Percentiles rank a stretch among this genome's conserved stretches.
Conservation (phyloP, 2,113 vertebrate genomes). For the Eulemur rufifrons region DNA sequence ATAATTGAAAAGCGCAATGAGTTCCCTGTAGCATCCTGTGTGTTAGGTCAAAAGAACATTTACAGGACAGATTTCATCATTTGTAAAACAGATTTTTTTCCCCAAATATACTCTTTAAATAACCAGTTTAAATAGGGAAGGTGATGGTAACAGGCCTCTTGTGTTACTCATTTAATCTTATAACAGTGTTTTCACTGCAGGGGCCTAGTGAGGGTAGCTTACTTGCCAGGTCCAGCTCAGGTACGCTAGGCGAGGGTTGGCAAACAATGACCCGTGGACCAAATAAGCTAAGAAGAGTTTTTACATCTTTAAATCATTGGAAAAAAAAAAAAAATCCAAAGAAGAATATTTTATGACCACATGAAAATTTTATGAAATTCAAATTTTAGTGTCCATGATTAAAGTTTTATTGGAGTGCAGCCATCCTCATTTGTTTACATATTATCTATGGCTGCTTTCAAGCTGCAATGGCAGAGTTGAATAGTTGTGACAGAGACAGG, state of each 20-base stretch:
- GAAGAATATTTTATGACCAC: neutral
- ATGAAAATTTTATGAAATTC: neutral
- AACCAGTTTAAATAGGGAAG: neutral
- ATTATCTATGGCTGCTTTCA: neutral
- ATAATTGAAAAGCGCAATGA: neutral
- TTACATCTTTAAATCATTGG: neutral
- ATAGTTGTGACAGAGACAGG: neutral
- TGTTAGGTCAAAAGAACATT: neutral
- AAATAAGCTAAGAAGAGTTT: neutral
- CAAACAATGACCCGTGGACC: neutral
- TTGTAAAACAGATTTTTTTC: slow-evolving; percentile 15
- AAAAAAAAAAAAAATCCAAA: neutral
- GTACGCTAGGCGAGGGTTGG: neutral
- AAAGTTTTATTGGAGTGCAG: neutral
- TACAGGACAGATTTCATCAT: neutral
- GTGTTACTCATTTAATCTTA: neutral
- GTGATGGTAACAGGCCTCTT: neutral
- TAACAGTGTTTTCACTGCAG: neutral
- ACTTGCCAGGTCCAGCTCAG: neutral
- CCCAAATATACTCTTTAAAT: neutral
- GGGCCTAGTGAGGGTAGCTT: neutral
- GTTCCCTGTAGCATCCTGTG: neutral
- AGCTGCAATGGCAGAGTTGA: neutral
- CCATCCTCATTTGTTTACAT: neutral
- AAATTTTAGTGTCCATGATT: neutral